phyloP scores from a whole-genome alignment of 2,113 vertebrate genomes.

The Brienomyrus longianalis region DNA sequence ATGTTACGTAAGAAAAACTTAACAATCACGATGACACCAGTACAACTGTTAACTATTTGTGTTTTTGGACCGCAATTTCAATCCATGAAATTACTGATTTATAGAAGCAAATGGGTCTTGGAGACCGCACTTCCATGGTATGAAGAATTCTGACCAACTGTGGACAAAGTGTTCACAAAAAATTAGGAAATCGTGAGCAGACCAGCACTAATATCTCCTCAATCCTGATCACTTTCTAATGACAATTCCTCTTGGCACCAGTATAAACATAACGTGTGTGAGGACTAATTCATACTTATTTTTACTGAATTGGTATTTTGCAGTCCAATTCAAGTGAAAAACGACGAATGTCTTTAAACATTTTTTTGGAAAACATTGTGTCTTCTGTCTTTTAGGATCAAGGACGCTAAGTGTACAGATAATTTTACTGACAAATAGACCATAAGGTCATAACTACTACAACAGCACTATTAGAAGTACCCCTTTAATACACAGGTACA shows the following conservation, averaged over 20 bases:
- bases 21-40: not conserved
- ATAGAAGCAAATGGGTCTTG: not conserved
- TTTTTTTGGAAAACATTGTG: not conserved
- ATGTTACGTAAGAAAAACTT: not conserved
- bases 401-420: not conserved
- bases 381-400: not conserved
- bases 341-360: not conserved
- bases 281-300: not conserved
- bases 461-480: not conserved
- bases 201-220: not conserved
- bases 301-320: not conserved
- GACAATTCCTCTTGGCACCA: not conserved
- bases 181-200: not conserved
- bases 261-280: not conserved
- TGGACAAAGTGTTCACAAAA: not conserved
- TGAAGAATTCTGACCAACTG: not conserved
- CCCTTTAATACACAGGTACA: not conserved
- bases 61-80: not conserved
- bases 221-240: not conserved
- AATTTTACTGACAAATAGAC: not conserved
- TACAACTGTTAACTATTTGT: not conserved
- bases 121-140: not conserved
- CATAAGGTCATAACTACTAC: not conserved
- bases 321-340: not conserved
- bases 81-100: not conserved